A percentile compares a stretch with the other conserved stretches of the same genome.
Conservation (phyloP, 1,140 invertebrate genomes). For the Bombus confusus region DNA sequence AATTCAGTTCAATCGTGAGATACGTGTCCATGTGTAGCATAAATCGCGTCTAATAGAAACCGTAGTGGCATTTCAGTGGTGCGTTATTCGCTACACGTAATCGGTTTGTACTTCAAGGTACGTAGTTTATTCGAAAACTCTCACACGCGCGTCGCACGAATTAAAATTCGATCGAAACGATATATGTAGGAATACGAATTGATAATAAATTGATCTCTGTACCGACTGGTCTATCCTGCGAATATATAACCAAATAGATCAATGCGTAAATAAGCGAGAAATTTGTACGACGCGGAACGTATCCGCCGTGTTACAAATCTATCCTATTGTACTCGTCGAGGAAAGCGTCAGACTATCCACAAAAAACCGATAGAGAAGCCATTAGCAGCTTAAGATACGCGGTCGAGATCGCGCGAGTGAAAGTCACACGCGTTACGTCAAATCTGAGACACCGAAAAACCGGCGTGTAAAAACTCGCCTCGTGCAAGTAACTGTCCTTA, state of each 20-base stretch:
- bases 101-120: not conserved
- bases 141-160: too few species aligned
- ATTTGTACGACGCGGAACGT: too few species aligned
- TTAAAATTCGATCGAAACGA: too few species aligned
- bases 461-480: constrained; percentile 22
- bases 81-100: constrained; percentile 22
- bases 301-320: too few species aligned
- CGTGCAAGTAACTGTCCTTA: constrained; percentile 14
- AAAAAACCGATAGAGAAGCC: constrained; percentile 32
- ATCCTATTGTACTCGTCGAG: too few species aligned
- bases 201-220: too few species aligned
- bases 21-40: not conserved
- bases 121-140: not conserved
- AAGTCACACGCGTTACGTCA: constrained; percentile 47
- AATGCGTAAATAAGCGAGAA: too few species aligned
- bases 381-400: not conserved
- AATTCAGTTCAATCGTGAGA: constrained; percentile 11
- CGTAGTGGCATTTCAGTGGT: not conserved
- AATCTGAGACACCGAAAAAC: constrained; percentile 43
- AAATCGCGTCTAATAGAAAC: constrained; percentile 3
- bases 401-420: constrained; percentile 39
- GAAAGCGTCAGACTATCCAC: constrained; percentile 9
- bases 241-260: too few species aligned
- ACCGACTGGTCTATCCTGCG: too few species aligned
- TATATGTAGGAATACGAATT: too few species aligned